A percentile compares a stretch with the other conserved stretches of the same genome.
These are phyloP conservation scores for Jaculus jaculus DNA, from an alignment of 2,113 vertebrate genomes.

Conservation along the genomic window DNA sequence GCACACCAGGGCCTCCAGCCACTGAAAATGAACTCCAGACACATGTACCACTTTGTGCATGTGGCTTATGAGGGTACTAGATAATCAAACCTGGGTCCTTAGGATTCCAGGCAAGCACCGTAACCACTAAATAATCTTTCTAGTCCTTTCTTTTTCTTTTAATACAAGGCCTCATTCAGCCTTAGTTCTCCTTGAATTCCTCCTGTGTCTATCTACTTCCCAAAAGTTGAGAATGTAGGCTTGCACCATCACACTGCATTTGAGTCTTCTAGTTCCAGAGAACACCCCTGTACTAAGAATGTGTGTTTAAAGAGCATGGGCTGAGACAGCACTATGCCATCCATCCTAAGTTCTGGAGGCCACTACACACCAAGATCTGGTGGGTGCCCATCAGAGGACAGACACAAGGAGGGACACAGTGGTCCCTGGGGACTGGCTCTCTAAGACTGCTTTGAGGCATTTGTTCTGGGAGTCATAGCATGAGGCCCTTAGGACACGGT, in stretches of 20 bases:
- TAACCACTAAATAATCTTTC: no score
- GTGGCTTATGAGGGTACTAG: no score
- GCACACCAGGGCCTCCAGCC: no score
- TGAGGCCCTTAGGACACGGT: not conserved
- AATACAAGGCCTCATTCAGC: not conserved
- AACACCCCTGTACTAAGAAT: not conserved
- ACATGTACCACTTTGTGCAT: no score
- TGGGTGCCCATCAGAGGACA: not conserved
- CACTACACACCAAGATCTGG: not conserved
- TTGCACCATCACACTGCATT: not conserved
- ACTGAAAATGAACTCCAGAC: no score
- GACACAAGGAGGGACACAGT: not conserved
- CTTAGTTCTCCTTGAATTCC: not conserved
- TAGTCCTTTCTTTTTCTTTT: not conserved
- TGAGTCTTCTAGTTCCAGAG: not conserved
- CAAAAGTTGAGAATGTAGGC: not conserved
- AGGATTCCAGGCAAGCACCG: no score
- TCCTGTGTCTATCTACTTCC: not conserved
- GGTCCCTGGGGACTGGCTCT: no score
- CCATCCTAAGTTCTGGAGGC: not conserved
- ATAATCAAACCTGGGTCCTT: no score
- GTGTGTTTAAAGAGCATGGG: fast-evolving
- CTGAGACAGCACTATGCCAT: not conserved
- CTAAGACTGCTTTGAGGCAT: not conserved
- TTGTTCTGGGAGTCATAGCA: not conserved